Evolutionary conservation across 1,140 invertebrate genomes (phyloP), one percentile per base, ranked within the genome.

Genomic region (Zaprionus africanus): DNA sequence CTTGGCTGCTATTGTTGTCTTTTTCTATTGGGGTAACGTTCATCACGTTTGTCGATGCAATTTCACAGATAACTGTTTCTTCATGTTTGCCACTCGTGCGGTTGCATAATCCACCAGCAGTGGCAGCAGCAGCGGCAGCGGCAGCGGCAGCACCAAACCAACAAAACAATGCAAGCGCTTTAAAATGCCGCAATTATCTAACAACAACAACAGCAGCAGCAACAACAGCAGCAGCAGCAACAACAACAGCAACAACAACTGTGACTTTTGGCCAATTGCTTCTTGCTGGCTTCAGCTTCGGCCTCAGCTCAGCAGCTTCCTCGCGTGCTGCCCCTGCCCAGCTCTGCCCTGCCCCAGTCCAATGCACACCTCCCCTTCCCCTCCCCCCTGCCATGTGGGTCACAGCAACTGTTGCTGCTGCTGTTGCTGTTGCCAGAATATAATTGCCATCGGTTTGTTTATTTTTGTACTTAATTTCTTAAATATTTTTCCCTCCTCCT

Each of bases 1-100:
- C 17, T 58, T 41, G n/a, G 19, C 43, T 63, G 31, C 63, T 57
- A 19, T 58, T 46, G 51, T 63, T 57, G 38, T 53, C 59, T 76
- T 51, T 76, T 59, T 70, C 60, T 87, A 88, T 87, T 87, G 84
- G 83, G 83, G 83, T 88, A 87, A 87, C 84, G 83, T 87, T 87
- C 84, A 87, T 87, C 83, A 87, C 84, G 84, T 87, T 87, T 87
- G 84, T 88, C 84, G 84, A 87, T 87, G 84, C 84, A 88, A 87
- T 88, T 87, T 87, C 84, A 84, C 81, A 87, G 84, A 87, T 87
- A 87, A 87, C 84, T 87, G 84, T 87, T 87, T 87, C 79, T 87
- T 67, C 83, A 87, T 87, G 83, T 87, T 86, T 85, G 83, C 79
- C 76, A 87, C 65, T 78, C 34, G 80, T 67, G 73, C 56, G 72